Conservation (phyloP, 2,888 invertebrate species). For the Helicoverpa assulta region DNA sequence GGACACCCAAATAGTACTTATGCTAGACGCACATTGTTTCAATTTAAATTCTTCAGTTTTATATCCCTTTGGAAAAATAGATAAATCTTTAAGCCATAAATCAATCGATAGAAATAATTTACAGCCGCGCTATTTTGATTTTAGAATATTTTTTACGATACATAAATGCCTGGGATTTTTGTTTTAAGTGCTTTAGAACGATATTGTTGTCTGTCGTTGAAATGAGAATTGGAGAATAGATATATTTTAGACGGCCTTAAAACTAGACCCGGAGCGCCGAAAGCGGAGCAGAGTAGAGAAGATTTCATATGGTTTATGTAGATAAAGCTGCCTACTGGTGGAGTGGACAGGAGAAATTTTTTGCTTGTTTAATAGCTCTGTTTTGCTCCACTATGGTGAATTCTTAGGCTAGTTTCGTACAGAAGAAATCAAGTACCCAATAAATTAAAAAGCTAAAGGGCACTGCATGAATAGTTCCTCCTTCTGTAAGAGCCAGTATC, state of each 20-base stretch:
- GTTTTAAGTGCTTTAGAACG: slow-evolving; percentile 40
- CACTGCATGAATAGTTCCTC: no score
- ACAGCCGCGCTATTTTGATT: slow-evolving; percentile 36
- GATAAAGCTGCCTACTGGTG: no score
- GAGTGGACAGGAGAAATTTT: no score
- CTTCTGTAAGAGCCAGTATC: no score
- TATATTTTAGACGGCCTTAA: neutral
- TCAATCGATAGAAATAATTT: slow-evolving; percentile 60
- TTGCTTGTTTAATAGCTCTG: no score
- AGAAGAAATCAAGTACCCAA: no score
- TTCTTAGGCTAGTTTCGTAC: no score
- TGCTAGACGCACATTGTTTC: slow-evolving; percentile 24
- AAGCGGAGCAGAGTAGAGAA: no score
- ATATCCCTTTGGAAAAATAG: slow-evolving; percentile 43
- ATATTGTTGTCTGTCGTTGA: slow-evolving; percentile 20
- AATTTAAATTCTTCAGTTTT: slow-evolving; percentile 57
- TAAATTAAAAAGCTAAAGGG: no score
- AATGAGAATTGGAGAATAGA: neutral
- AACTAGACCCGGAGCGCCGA: no score
- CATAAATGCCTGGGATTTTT: slow-evolving; percentile 30
- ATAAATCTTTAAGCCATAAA: slow-evolving; percentile 58
- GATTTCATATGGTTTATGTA: no score
- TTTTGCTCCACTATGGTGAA: no score
- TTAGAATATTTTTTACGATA: slow-evolving; percentile 27
- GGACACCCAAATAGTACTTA: neutral